Evolutionary conservation across 2,888 invertebrate genomes (phyloP).

Genomic region (Odontomyia ornata): DNA sequence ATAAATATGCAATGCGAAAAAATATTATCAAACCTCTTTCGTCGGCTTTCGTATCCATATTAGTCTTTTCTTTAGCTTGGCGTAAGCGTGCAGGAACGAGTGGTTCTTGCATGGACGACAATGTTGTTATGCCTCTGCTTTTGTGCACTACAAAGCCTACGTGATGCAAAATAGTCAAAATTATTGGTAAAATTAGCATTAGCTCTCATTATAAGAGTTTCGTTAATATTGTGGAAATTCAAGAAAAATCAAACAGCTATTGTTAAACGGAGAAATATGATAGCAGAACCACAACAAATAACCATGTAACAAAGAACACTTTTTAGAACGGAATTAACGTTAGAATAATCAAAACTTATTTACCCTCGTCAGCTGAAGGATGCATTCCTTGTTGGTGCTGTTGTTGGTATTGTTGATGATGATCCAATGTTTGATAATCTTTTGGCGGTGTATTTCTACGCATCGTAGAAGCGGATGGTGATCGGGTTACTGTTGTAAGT

Average conservation of each 20-base stretch:
- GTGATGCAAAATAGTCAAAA: conserved; percentile 34
- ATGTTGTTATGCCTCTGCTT: conserved; percentile 79
- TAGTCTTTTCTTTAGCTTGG: conserved; percentile 71
- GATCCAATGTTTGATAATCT: conserved; percentile 57
- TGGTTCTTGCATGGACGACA: conserved; percentile 73
- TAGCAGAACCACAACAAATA: background rate
- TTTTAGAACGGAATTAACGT: background rate
- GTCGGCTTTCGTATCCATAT: conserved; percentile 73
- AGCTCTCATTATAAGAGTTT: conserved; percentile 11
- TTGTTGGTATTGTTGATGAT: too few relatives aligned
- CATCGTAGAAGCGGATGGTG: conserved; percentile 54
- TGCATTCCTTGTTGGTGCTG: conserved; percentile 52
- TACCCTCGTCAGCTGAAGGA: conserved; percentile 59
- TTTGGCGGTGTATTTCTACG: conserved; percentile 59
- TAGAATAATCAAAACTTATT: conserved; percentile 47
- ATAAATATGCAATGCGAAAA: conserved; percentile 18
- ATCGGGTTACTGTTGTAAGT: conserved; percentile 53
- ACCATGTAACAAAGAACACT: background rate
- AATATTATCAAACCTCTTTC: conserved; percentile 68
- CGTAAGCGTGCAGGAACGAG: conserved; percentile 69
- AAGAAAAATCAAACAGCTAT: background rate
- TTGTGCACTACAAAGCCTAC: conserved; percentile 80
- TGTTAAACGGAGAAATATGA: background rate
- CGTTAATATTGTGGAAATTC: background rate
- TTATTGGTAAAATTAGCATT: conserved; percentile 21